These are phyloP conservation scores for Papilio polyxenes DNA, from an alignment of 1,140 invertebrate genomes.

Conservation along the genomic window DNA sequence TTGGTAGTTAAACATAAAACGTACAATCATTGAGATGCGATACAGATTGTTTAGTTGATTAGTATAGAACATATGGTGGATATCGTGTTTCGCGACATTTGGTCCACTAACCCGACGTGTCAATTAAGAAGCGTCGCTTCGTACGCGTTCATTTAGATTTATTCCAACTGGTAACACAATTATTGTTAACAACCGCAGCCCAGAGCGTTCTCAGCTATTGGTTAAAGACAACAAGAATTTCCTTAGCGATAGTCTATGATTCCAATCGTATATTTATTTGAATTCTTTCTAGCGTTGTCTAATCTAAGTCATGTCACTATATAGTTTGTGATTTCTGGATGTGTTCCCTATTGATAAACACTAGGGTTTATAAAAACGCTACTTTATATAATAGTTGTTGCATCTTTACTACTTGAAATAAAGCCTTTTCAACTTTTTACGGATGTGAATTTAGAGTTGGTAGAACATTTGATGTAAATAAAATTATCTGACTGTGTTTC, in stretches of 20 bases:
- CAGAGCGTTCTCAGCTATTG: not conserved
- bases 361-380: too few relatives aligned
- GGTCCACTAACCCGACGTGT: conserved; percentile 67
- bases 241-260: not conserved
- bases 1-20: conserved; percentile 50
- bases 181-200: conserved; percentile 58
- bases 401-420: too few relatives aligned
- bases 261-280: not conserved
- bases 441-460: not conserved
- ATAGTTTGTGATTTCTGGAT: too few relatives aligned
- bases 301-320: not conserved
- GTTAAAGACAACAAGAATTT: not conserved
- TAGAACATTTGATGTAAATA: too few relatives aligned
- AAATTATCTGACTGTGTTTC: too few relatives aligned
- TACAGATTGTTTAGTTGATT: conserved; percentile 60
- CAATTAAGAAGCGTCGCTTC: conserved; percentile 64
- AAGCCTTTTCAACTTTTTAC: too few relatives aligned
- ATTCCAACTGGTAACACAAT: conserved; percentile 68
- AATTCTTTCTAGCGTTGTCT: not conserved
- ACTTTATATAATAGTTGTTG: too few relatives aligned
- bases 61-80: conserved; percentile 49
- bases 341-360: too few relatives aligned
- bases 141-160: conserved; percentile 72
- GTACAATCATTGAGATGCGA: conserved; percentile 49
- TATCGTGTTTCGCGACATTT: conserved; percentile 44